These are phyloP conservation scores for Acropora tenuis DNA, from an alignment of 64 coral and sea anemone genomes.

Conservation along the genomic window DNA sequence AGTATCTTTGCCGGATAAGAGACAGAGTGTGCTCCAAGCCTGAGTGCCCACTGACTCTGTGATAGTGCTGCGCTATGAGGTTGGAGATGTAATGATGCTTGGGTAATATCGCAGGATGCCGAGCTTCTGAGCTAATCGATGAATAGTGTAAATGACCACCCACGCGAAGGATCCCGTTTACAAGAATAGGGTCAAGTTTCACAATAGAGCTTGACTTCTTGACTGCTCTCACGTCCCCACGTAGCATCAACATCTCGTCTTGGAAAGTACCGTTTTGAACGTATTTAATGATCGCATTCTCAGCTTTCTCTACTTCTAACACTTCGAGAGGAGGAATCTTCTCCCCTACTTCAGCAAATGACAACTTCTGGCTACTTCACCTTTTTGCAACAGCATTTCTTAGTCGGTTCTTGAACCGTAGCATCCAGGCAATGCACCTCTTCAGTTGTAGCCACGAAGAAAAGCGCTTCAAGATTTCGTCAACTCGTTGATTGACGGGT, in stretches of 20 bases:
- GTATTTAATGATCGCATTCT: neutral
- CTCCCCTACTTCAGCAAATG: neutral
- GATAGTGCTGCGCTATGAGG: constrained; percentile 21
- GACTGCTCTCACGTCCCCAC: neutral
- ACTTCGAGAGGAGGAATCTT: constrained; percentile 7
- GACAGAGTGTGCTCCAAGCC: constrained; percentile 32
- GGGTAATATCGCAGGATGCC: constrained; percentile 17
- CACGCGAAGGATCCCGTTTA: constrained; percentile 5
- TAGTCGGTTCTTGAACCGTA: neutral
- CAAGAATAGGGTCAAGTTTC: constrained; percentile 32
- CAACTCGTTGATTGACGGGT: neutral
- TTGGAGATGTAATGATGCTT: constrained; percentile 24
- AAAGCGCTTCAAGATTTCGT: neutral
- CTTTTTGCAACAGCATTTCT: neutral
- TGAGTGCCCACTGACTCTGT: neutral
- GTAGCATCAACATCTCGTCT: constrained; percentile 1
- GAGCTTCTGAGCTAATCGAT: neutral
- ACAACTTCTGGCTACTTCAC: neutral
- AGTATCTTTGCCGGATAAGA: neutral
- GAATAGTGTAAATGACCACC: constrained; percentile 29
- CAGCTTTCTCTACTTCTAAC: constrained; percentile 9
- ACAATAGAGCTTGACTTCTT: constrained; percentile 39
- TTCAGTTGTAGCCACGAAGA: neutral
- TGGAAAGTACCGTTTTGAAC: constrained; percentile 2
- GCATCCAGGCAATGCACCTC: neutral